Conservation (phyloP, 2,113 vertebrate genomes). For the Leucopsar rothschildi region DNA sequence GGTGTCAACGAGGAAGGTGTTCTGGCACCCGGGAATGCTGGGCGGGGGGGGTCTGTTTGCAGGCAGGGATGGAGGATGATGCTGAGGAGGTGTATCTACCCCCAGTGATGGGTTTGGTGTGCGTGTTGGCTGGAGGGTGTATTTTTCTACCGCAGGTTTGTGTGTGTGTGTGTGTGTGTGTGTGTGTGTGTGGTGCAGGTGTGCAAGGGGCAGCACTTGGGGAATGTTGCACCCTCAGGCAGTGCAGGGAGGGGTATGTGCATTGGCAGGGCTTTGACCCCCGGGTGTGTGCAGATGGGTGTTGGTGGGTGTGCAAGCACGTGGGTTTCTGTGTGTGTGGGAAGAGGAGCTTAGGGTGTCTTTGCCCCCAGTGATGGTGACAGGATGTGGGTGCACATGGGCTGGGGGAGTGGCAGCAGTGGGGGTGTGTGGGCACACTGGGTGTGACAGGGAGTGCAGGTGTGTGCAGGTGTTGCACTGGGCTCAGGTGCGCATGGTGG, state of each 20-base stretch:
- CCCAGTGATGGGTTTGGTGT: neutral
- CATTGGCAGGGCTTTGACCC: neutral
- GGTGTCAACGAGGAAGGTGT: neutral
- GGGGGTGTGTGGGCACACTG: rapidly evolving
- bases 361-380: neutral
- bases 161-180: neutral
- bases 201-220: neutral
- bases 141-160: neutral
- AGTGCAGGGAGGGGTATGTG: neutral
- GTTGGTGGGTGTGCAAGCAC: neutral
- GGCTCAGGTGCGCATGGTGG: neutral
- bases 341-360: neutral
- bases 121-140: neutral
- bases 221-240: neutral
- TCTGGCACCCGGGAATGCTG: neutral
- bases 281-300: neutral
- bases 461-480: rapidly evolving
- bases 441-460: neutral
- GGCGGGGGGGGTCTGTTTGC: neutral
- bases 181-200: neutral
- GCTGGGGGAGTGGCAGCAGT: neutral
- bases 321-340: neutral
- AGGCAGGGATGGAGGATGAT: neutral
- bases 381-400: neutral
- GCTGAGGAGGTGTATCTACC: neutral